phyloP scores from a whole-genome alignment of 2,113 vertebrate genomes.

The Notothenia coriiceps region DNA sequence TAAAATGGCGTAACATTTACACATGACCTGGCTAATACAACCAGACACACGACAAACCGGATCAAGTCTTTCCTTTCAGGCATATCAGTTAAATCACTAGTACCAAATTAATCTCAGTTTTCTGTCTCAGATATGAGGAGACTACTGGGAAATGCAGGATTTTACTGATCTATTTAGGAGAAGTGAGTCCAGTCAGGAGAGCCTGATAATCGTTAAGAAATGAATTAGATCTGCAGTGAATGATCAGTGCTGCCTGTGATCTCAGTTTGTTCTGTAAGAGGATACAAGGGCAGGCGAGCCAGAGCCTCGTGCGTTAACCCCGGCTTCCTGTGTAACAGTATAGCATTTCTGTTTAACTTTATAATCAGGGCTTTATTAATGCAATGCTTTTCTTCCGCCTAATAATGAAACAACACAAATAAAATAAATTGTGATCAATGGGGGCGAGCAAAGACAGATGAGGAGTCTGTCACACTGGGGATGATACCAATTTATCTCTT shows the following conservation, averaged over 20 bases:
- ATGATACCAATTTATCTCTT: slow-evolving; percentile 90
- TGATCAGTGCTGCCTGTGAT: slow-evolving; percentile 62
- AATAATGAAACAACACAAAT: slow-evolving; percentile 88
- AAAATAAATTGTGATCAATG: slow-evolving; percentile 90
- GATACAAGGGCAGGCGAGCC: slow-evolving; percentile 64
- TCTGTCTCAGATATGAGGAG: slow-evolving; percentile 48
- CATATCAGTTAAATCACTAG: slow-evolving; percentile 22
- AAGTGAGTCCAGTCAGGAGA: slow-evolving; percentile 54
- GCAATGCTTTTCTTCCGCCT: slow-evolving; percentile 84
- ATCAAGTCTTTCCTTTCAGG: slow-evolving; percentile 6
- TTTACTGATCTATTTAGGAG: slow-evolving; percentile 64
- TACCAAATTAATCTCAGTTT: slow-evolving; percentile 20
- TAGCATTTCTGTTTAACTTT: slow-evolving; percentile 84
- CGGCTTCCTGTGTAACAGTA: slow-evolving; percentile 77
- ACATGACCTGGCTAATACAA: background rate
- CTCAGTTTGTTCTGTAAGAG: slow-evolving; percentile 66
- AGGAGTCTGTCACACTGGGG: slow-evolving; percentile 86
- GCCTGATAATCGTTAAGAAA: slow-evolving; percentile 77
- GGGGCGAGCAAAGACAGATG: slow-evolving; percentile 86
- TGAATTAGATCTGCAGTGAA: slow-evolving; percentile 74
- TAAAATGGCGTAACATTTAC: background rate
- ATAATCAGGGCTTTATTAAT: slow-evolving; percentile 86
- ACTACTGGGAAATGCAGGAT: slow-evolving; percentile 55
- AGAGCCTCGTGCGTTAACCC: slow-evolving; percentile 57
- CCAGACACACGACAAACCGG: background rate